These are phyloP conservation scores for Rhimphoctona megacephalus DNA, from an alignment of 2,888 invertebrate genomes.

Conservation along the genomic window DNA sequence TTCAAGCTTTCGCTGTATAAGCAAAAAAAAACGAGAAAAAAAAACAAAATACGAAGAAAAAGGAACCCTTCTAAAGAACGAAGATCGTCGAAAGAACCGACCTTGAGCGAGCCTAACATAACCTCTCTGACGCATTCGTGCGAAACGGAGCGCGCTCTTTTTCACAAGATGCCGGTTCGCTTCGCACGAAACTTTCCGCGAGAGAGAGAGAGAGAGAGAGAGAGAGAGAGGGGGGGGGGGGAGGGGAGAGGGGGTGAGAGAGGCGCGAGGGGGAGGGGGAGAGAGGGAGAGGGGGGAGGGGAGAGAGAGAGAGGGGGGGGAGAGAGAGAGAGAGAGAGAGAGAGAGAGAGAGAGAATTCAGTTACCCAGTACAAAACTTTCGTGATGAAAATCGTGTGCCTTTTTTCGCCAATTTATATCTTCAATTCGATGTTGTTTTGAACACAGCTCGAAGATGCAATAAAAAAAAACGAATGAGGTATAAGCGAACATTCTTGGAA, in stretches of 20 bases:
- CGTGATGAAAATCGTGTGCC: background rate
- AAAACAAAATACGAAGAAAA: conserved; percentile 8
- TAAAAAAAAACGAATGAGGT: background rate
- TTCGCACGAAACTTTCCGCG: conserved; percentile 5
- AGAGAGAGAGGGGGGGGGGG: background rate
- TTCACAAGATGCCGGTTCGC: conserved; percentile 29
- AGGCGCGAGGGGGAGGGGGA: background rate
- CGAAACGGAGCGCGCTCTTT: conserved; percentile 18
- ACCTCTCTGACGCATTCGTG: conserved; percentile 36
- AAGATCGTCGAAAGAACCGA: conserved; percentile 27
- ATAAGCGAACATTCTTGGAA: conserved; percentile 8
- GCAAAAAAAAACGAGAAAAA: background rate
- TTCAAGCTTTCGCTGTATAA: background rate
- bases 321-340: background rate
- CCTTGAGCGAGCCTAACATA: conserved; percentile 29
- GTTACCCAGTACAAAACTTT: background rate
- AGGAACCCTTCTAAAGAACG: conserved; percentile 11
- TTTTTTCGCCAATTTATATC: background rate
- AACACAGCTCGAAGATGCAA: background rate
- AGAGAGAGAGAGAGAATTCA: conserved; percentile 1
- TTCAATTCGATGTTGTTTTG: background rate
- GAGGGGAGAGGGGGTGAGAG: too few relatives aligned
- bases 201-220: conserved; percentile 12
- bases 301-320: background rate
- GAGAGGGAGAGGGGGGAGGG: background rate